These are phyloP conservation scores for Caenorhabditis japonica DNA, from an alignment of 2,888 invertebrate species.

Conservation along the genomic window DNA sequence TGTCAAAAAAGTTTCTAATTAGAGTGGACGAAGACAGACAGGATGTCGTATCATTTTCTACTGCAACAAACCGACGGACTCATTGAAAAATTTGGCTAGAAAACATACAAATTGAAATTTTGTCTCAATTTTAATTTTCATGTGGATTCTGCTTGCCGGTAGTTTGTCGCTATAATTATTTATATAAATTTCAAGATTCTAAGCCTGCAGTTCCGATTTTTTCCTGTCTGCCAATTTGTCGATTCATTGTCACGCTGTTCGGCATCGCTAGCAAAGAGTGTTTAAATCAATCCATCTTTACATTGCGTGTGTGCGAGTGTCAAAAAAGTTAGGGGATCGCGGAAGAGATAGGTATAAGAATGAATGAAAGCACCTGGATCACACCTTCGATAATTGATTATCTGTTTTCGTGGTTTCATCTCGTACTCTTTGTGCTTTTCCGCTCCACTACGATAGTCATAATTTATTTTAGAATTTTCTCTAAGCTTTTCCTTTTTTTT, in stretches of 20 bases:
- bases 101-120: no score
- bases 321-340: constrained; percentile 36
- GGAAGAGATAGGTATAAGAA: constrained; percentile 47
- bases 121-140: no score
- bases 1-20: constrained; percentile 51
- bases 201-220: no score
- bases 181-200: no score
- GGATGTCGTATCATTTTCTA: constrained; percentile 3
- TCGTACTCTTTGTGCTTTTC: constrained; percentile 38
- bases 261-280: constrained; percentile 34
- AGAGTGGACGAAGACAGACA: constrained; percentile 36
- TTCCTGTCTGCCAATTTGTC: not conserved
- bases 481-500: no score
- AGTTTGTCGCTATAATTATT: no score
- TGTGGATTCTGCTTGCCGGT: no score
- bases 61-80: constrained; percentile 29
- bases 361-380: constrained; percentile 44
- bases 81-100: constrained; percentile 12
- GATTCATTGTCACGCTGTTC: constrained; percentile 42
- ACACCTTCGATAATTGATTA: constrained; percentile 52
- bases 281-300: constrained; percentile 52
- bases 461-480: constrained; percentile 39
- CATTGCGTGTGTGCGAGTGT: constrained; percentile 51
- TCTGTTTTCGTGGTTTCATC: constrained; percentile 48
- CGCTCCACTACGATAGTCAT: constrained; percentile 11